Base-by-base conservation (phyloP, 2,797 vertebrate genomes). In the Molossus molossus region DNA sequence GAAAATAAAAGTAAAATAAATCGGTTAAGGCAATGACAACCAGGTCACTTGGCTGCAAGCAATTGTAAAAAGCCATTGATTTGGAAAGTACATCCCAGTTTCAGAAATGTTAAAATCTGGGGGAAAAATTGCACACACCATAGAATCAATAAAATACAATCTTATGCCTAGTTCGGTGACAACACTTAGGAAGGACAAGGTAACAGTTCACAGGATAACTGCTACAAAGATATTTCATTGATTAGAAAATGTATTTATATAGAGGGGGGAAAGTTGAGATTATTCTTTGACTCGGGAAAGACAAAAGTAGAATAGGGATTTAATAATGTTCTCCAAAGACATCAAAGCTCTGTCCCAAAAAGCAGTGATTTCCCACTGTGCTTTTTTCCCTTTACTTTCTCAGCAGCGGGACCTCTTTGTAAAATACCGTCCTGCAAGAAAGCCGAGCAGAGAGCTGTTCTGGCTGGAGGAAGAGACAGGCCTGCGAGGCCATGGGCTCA, bases 1-100 rank as follows among this genome's bases (percentile, higher is more conserved):
- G 64, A 57, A 75, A 93, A 81, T 15, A 60, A 93, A 91, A 73
- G 29, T 45, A 90, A 95, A 83, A 92, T 94, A 80, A 75, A 93
- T 84, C 67, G 60, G 80, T 87, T 76, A 91, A 83, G 18, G 55
- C 69, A 62, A 65, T 33, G 91, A 91, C 75, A 91, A 91, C 29
- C 58, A 85, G 85, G 91, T 95, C 88, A 86, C 53, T 33, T 58
- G 79, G 48, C 79, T 93, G 65, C 94, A 79, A 88, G 89, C 50
- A 76, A 87, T 0, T 23, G 18, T 33, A 76, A 94, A 73, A 73
- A 20, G 21, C 40, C 85, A 94, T 0, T 40, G 73, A 79, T 53
- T 87, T 90, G 40, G 48, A 77, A 80, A 92, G 83, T 45, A 57
- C 18, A 82, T 10, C 70, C 85, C 45, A 21, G 60, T 67, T 86